A percentile compares a stretch with the other conserved stretches of the same genome.
Evolutionary conservation across 2,113 vertebrate species (phyloP).

Genomic region (Eira barbara): DNA sequence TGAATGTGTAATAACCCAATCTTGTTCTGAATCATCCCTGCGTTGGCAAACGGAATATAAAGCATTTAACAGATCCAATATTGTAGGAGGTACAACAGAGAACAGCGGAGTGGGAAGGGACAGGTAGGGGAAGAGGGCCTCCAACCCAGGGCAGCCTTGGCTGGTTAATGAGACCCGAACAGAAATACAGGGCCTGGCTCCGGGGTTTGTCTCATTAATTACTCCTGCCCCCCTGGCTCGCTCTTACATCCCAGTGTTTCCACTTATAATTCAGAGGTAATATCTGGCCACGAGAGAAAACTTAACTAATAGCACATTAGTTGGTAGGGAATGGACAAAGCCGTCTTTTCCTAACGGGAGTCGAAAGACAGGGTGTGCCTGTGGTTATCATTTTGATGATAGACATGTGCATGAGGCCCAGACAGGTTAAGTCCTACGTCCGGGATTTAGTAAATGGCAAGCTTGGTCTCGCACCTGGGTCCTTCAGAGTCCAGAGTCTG

Average conservation of each 20-base stretch:
- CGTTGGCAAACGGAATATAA: slow-evolving; percentile 40
- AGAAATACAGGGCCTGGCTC: slow-evolving; percentile 43
- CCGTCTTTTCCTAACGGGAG: background rate
- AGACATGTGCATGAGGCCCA: background rate
- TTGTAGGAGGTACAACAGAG: slow-evolving; percentile 43
- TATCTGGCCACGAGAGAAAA: slow-evolving; percentile 39
- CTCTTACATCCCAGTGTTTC: background rate
- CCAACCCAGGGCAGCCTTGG: background rate
- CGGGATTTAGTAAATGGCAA: background rate
- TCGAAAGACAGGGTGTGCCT: background rate
- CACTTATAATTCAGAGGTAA: slow-evolving; percentile 32
- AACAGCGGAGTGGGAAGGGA: background rate
- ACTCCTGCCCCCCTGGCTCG: background rate
- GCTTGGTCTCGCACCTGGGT: background rate
- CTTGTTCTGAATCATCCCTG: slow-evolving; percentile 58
- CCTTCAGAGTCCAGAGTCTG: background rate
- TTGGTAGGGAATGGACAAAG: slow-evolving; percentile 9
- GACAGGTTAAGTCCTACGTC: background rate
- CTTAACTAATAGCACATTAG: slow-evolving; percentile 35
- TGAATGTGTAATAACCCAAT: slow-evolving; percentile 58
- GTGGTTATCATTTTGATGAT: background rate
- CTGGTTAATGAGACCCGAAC: slow-evolving; percentile 23
- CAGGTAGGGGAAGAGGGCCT: background rate
- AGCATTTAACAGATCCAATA: slow-evolving; percentile 54
- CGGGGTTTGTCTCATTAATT: slow-evolving; percentile 35